Percentiles rank a stretch among this genome's conserved stretches.
phyloP scores from a whole-genome alignment of 2,797 vertebrate species.

The Lerista edwardsae region DNA sequence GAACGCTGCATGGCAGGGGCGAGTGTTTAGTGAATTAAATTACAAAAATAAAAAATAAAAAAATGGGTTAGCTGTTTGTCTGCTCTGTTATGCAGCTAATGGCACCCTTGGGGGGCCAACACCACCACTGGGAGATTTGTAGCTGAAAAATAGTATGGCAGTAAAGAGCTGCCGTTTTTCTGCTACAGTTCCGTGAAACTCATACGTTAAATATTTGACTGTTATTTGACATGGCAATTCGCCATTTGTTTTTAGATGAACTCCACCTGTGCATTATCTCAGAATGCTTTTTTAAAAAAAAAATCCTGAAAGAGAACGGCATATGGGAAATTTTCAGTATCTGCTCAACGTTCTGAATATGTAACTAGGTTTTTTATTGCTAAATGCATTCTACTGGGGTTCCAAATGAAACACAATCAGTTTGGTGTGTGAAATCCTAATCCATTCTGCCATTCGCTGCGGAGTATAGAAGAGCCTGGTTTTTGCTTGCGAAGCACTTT shows the following conservation, averaged over 20 bases:
- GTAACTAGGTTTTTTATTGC: constrained; percentile 45
- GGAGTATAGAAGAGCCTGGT: constrained; percentile 27
- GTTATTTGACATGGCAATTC: background rate
- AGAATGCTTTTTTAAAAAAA: background rate
- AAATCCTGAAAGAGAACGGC: background rate
- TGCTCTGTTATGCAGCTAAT: too few relatives aligned
- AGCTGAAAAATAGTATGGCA: too few relatives aligned
- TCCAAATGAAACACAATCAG: constrained; percentile 45
- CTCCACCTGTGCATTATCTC: background rate
- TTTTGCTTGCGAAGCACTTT: constrained; percentile 38
- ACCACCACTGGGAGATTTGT: too few relatives aligned
- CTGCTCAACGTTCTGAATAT: background rate
- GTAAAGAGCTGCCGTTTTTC: too few relatives aligned
- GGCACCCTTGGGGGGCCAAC: too few relatives aligned
- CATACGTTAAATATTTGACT: too few relatives aligned
- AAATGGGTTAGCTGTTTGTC: too few relatives aligned
- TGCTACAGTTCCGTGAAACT: too few relatives aligned
- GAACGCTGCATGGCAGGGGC: too few relatives aligned
- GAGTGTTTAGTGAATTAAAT: too few relatives aligned
- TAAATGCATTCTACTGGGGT: constrained; percentile 59
- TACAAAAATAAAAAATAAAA: too few relatives aligned
- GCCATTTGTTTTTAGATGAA: background rate
- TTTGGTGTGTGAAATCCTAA: constrained; percentile 60
- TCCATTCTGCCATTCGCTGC: constrained; percentile 51
- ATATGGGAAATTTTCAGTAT: constrained; percentile 31